Conservation (phyloP, 1,140 invertebrate genomes). For the Plectrocnemia conspersa region DNA sequence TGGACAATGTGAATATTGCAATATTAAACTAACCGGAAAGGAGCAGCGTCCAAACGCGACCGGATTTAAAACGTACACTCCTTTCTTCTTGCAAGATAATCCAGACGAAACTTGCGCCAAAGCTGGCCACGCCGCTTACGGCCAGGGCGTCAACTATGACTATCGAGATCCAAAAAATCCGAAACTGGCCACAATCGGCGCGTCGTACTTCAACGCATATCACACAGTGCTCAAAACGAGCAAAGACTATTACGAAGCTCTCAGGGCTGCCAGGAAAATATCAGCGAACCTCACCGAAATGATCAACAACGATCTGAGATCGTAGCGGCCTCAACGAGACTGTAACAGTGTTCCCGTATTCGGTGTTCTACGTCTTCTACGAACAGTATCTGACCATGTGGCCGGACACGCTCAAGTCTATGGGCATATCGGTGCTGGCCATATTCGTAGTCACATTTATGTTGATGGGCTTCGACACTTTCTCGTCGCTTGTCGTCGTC, state of each 20-base stretch:
- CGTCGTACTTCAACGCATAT: constrained; percentile 92
- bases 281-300: constrained; percentile 78
- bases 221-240: constrained; percentile 92
- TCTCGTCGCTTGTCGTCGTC: constrained; percentile 79
- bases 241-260: constrained; percentile 84
- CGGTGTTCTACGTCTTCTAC: constrained; percentile 98
- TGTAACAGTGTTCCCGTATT: constrained; percentile 93
- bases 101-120: constrained; percentile 78
- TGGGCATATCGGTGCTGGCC: constrained; percentile 81
- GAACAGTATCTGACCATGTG: constrained; percentile 99
- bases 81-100: constrained; percentile 88
- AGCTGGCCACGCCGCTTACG: constrained; percentile 81
- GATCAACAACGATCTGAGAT: constrained; percentile 58
- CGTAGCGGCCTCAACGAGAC: constrained; percentile 47
- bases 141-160: constrained; percentile 61
- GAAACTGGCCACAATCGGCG: constrained; percentile 50
- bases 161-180: constrained; percentile 39
- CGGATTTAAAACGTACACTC: constrained; percentile 77
- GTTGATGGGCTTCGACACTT: constrained; percentile 90
- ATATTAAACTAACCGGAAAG: constrained; percentile 47
- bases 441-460: constrained; percentile 94
- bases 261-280: constrained; percentile 74
- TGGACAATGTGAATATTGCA: constrained; percentile 44
- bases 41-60: constrained; percentile 55
- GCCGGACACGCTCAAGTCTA: constrained; percentile 80